Evolutionary conservation across 2,797 vertebrate species (phyloP), one percentile per base, ranked within the genome.

Genomic region (Chiroxiphia lanceolata): DNA sequence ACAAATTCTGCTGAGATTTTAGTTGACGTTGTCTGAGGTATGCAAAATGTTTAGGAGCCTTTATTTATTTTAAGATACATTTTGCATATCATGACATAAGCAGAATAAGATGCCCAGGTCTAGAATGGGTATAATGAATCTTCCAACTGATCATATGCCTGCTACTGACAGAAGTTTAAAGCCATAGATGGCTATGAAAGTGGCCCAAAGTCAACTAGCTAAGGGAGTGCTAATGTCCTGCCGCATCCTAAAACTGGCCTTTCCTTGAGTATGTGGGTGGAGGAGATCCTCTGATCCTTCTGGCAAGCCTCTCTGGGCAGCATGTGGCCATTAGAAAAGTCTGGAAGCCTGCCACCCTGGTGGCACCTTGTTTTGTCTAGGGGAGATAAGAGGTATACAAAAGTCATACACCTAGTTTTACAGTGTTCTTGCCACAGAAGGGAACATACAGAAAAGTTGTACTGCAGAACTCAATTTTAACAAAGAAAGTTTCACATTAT

Each of bases 301-400:
- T n/a, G 36, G 18, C 3, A 75, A 90, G 20, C 9, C 17, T 70
- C 42, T 61, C 16, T 50, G 23, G 57, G 34, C 60, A 53, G 36
- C 2, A 7, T 3, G 12, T 3, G 10, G 10, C 44, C 0, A 0
- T 10, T 36, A 61, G 48, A 71, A 53, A 51, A 59, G 12, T 59
- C 57, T 42, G n/a, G 11, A 38, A 53, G 42, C 21, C 47, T 63
- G 50, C 8, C 15, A 12, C 4, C 20, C 64, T 23, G 11, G 17
- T 26, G 12, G 9, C 29, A 9, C 51, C 33, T 71, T 42, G 4
- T 12, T 42, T 19, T 7, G 17, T 0, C 1, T 34, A 0, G 4
- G 34, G 31, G 19, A 72, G 26, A 6, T 15, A 34, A 27, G 34
- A 57, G 11, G 17, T 23, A 14, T 16, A 19, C 20, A 44, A 51